Conservation (phyloP, 2,113 vertebrate species). For the Trematocara nigrifrons region DNA sequence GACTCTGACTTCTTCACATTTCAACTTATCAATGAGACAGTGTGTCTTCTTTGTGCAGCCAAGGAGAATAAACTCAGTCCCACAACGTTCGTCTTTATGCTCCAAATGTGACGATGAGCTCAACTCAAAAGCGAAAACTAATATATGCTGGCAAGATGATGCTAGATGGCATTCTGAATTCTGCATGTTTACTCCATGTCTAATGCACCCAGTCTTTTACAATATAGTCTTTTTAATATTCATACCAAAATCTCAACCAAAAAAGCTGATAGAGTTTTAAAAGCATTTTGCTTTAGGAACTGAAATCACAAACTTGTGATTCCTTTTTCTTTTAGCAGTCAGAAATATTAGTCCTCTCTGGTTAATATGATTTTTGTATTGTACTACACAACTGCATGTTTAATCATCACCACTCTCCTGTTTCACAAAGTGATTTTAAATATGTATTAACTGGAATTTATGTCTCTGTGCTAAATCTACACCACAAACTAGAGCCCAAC, state of each 20-base stretch:
- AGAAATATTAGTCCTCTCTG: not conserved
- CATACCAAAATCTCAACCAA: not conserved
- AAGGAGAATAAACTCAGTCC: slow-evolving; percentile 1
- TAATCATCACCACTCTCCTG: not conserved
- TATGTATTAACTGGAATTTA: not conserved
- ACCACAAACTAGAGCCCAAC: not conserved
- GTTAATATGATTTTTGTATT: not conserved
- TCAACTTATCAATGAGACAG: slow-evolving; percentile 48
- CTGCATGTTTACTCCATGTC: not conserved
- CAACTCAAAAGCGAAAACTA: slow-evolving; percentile 10
- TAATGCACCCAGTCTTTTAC: not conserved
- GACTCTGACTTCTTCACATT: slow-evolving; percentile 72
- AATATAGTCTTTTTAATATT: not conserved
- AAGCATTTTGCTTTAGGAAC: not conserved
- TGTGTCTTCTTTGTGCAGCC: slow-evolving; percentile 41
- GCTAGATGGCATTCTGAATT: not conserved
- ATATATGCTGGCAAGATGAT: not conserved
- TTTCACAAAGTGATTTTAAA: not conserved
- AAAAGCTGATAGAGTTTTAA: not conserved
- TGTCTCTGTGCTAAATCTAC: not conserved
- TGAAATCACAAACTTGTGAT: not conserved
- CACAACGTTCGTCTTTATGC: slow-evolving; percentile 57
- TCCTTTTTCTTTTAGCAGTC: not conserved
- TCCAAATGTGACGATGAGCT: slow-evolving; percentile 29
- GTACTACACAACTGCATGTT: not conserved